phyloP scores from a whole-genome alignment of 2,113 vertebrate species.

The Grammomys dolichurus region DNA sequence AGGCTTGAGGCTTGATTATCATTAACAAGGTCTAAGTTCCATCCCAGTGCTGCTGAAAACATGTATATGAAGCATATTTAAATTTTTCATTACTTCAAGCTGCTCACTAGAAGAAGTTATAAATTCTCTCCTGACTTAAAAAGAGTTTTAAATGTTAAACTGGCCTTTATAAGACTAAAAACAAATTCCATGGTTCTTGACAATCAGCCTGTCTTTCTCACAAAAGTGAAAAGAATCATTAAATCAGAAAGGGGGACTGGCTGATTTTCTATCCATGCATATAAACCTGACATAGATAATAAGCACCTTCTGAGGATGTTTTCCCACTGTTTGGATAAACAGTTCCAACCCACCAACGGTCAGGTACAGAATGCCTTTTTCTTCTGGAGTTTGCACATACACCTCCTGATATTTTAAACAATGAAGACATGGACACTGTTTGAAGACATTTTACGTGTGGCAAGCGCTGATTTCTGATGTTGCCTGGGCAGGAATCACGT shows the following conservation, averaged over 20 bases:
- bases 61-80: not conserved
- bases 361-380: not conserved
- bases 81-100: not conserved
- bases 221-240: slow-evolving; percentile 54
- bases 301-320: not conserved
- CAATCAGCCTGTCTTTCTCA: not conserved
- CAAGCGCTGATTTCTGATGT: not conserved
- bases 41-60: not conserved
- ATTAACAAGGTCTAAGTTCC: not conserved
- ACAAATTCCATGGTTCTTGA: not conserved
- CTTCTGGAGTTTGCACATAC: not conserved
- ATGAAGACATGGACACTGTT: not conserved
- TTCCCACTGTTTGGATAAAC: not conserved
- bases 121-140: slow-evolving; percentile 16
- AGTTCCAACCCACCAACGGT: not conserved
- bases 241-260: not conserved
- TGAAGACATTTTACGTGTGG: not conserved
- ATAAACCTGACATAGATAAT: not conserved
- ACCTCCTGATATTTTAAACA: not conserved
- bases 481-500: not conserved
- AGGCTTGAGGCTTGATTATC: too few relatives aligned
- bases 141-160: not conserved
- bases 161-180: slow-evolving; percentile 19
- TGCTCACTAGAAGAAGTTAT: not conserved
- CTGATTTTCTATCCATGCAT: slow-evolving; percentile 19